Percentiles rank a stretch among this genome's conserved stretches.
Evolutionary conservation across 1,140 invertebrate species (phyloP).

Genomic region (Drosophila sp.): DNA sequence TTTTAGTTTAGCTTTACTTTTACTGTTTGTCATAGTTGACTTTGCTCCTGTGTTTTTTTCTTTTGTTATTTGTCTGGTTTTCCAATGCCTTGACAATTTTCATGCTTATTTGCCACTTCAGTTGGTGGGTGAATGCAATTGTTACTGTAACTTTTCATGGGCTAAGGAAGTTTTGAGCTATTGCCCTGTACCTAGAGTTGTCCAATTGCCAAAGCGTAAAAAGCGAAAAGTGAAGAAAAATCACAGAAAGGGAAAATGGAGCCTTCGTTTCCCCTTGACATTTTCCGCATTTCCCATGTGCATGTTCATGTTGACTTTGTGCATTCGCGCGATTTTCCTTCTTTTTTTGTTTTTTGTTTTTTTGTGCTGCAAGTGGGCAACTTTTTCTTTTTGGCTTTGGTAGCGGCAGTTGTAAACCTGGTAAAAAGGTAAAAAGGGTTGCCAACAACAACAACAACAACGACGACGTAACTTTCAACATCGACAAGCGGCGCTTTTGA

Average conservation of each 20-base stretch:
- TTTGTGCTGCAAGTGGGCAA: neutral
- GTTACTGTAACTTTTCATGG: neutral
- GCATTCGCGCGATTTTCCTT: conserved; percentile 47
- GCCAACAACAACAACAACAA: conserved; percentile 43
- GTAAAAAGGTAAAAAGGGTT: conserved; percentile 70
- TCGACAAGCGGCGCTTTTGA: conserved; percentile 73
- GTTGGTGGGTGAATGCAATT: conserved; percentile 1
- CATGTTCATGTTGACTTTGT: conserved; percentile 49
- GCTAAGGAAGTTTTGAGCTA: conserved; percentile 1
- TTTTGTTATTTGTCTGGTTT: conserved; percentile 11
- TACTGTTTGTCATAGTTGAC: conserved; percentile 6
- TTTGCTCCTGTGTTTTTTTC: neutral
- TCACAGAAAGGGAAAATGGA: neutral
- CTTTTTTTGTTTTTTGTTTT: neutral
- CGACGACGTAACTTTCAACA: conserved; percentile 46
- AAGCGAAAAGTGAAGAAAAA: neutral
- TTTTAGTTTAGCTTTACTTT: conserved; percentile 9
- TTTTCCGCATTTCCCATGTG: conserved; percentile 9
- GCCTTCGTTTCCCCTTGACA: conserved; percentile 3
- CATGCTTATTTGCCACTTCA: conserved; percentile 16
- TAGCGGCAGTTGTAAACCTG: conserved; percentile 22
- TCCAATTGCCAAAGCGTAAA: conserved; percentile 1
- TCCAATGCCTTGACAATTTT: conserved; percentile 22
- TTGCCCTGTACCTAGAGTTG: neutral
- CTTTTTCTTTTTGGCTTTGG: conserved; percentile 1